These are phyloP conservation scores for Alectura lathami DNA, from an alignment of 2,113 vertebrate species.

Conservation along the genomic window DNA sequence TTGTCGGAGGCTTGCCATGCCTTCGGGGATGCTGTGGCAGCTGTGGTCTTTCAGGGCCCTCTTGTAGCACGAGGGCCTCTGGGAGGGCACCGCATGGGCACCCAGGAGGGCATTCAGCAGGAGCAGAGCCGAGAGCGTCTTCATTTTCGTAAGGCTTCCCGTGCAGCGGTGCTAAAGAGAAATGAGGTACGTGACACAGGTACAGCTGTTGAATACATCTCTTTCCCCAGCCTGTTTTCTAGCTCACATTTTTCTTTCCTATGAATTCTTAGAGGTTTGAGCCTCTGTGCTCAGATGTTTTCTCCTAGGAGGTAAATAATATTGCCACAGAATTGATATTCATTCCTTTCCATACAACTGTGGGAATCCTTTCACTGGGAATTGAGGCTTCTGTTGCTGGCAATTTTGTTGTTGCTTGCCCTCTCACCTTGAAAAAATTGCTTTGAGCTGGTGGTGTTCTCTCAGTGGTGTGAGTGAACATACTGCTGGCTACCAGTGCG, in stretches of 20 bases:
- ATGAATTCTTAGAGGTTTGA: neutral
- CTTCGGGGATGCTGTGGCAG: constrained; percentile 74
- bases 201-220: neutral
- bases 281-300: neutral
- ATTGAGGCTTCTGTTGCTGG: constrained; percentile 16
- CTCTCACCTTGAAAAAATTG: constrained; percentile 55
- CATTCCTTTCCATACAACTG: constrained; percentile 16
- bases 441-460: neutral
- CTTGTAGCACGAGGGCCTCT: constrained; percentile 77
- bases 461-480: neutral
- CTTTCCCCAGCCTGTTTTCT: neutral
- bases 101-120: constrained; percentile 69
- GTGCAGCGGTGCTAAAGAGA: neutral
- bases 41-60: constrained; percentile 68
- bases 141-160: constrained; percentile 27
- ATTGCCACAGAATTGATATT: constrained; percentile 18
- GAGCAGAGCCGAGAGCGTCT: constrained; percentile 24
- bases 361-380: neutral
- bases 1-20: constrained; percentile 58
- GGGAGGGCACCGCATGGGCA: constrained; percentile 39
- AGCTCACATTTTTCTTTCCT: neutral
- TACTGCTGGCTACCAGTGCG: neutral
- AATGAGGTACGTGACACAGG: neutral
- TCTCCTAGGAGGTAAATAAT: constrained; percentile 40
- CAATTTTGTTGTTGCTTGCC: constrained; percentile 42